Base-by-base conservation (phyloP, 2,797 vertebrate genomes). In the Salmo trutta region DNA sequence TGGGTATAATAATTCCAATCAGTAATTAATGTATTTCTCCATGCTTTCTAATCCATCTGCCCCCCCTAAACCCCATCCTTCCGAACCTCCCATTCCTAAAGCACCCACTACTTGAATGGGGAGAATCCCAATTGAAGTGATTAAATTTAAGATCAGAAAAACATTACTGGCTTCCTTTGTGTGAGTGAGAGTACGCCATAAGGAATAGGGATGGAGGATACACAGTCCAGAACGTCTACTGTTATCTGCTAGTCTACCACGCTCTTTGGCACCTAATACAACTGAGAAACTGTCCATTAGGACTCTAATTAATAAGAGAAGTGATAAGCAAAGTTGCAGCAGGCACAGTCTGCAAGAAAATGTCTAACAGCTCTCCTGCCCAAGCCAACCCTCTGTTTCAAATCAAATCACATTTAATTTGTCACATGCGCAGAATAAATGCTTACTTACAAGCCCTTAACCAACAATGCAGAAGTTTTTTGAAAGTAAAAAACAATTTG, bases 1-100 rank as follows among this genome's bases (percentile, higher is more conserved):
- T 68, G 66, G 17, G 66, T 31, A 31, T 17, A 31, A 68, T 31
- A 15, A 33, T 68, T 68, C 29, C 66, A 68, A 68, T 68, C 66
- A 19, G 66, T 19, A 33, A 33, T 68, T 3, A 7, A 68, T 68
- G 31, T 29, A 67, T 68, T 68, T 36, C 29, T 68, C 31, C 16
- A 19, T 68, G 66, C 16, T 68, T 16, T 27, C 16, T 68, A 33
- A 68, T 36, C 27, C 65, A 67, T 67, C 29, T 31, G 27, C 29
- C 29, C 27, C 27, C 65, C 15, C 65, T 31, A 15, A 29, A 29
- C 65, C 27, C 4, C 27, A 67, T 31, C 24, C 4, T 31, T 31
- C 66, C 16, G 16, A 31, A 3, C 15, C 31, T 47, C 10, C 41
- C 66, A 17, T 33, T 17, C 29, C 66, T 12, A 15, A 31, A 68